A percentile compares a stretch with the other conserved stretches of the same genome.
These are phyloP conservation scores for Amphipoea oculea DNA, from an alignment of 2,888 invertebrate species.

Conservation along the genomic window DNA sequence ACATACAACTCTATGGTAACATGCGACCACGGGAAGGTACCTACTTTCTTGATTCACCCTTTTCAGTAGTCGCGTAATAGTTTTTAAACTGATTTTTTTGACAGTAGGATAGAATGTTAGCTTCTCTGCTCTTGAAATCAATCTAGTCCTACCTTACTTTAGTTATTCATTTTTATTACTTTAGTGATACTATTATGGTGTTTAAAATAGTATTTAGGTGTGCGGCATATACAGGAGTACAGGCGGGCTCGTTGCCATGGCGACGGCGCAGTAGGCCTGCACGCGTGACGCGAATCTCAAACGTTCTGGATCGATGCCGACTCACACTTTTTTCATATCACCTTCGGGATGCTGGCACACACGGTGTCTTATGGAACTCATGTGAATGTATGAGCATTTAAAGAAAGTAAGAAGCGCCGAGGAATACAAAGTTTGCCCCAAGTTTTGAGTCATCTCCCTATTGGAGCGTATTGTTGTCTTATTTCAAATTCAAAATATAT, in stretches of 20 bases:
- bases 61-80: too few relatives aligned
- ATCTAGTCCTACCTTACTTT: neutral
- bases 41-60: too few relatives aligned
- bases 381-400: conserved; percentile 23
- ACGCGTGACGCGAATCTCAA: conserved; percentile 87
- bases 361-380: conserved; percentile 46
- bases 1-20: too few relatives aligned
- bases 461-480: neutral
- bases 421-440: neutral
- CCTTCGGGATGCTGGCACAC: conserved; percentile 49
- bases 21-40: too few relatives aligned
- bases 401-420: neutral
- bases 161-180: neutral
- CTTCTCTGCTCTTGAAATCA: neutral
- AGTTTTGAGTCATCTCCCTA: neutral
- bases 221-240: conserved; percentile 57
- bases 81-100: neutral
- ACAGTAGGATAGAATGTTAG: neutral
- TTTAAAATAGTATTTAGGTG: conserved; percentile 22
- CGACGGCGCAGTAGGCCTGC: conserved; percentile 86
- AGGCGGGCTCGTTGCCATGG: conserved; percentile 80
- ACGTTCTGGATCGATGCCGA: conserved; percentile 80
- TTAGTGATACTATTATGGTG: neutral
- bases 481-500: too few relatives aligned
- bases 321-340: conserved; percentile 68